A percentile compares a stretch with the other conserved stretches of the same genome.
phyloP scores from a whole-genome alignment of 2,113 vertebrate species.

The Chrysochloris asiatica region DNA sequence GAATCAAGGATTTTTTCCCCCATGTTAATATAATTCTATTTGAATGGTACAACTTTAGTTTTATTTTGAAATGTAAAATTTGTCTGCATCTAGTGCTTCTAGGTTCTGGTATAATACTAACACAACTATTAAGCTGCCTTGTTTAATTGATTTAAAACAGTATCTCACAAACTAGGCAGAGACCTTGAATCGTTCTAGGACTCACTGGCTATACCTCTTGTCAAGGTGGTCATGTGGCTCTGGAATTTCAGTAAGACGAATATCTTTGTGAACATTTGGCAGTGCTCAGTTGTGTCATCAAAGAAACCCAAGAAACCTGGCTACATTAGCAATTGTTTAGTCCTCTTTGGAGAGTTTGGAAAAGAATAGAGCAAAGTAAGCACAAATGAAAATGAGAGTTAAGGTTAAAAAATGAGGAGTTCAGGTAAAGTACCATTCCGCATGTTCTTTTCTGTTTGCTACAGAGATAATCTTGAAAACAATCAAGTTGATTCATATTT shows the following conservation, averaged over 20 bases:
- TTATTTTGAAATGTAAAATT: constrained; percentile 46
- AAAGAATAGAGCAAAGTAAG: constrained; percentile 46
- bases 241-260: background rate
- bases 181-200: background rate
- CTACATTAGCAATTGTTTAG: background rate
- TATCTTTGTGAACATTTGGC: background rate
- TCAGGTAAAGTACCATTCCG: constrained; percentile 30
- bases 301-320: background rate
- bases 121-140: background rate
- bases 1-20: constrained; percentile 28
- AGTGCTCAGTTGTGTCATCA: background rate
- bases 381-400: constrained; percentile 29
- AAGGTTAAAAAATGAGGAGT: background rate
- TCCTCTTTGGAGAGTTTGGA: constrained; percentile 20
- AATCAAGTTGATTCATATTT: constrained; percentile 47
- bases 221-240: background rate
- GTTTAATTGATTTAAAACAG: background rate
- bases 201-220: background rate
- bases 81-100: background rate
- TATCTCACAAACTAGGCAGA: background rate
- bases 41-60: constrained; percentile 39
- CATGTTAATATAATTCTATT: constrained; percentile 46
- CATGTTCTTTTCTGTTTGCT: constrained; percentile 25
- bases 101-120: background rate
- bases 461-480: constrained; percentile 19